A percentile compares a stretch with the other conserved stretches of the same genome.
These are phyloP conservation scores for Archips crataeganus DNA, from an alignment of 2,888 invertebrate species.

Conservation along the genomic window DNA sequence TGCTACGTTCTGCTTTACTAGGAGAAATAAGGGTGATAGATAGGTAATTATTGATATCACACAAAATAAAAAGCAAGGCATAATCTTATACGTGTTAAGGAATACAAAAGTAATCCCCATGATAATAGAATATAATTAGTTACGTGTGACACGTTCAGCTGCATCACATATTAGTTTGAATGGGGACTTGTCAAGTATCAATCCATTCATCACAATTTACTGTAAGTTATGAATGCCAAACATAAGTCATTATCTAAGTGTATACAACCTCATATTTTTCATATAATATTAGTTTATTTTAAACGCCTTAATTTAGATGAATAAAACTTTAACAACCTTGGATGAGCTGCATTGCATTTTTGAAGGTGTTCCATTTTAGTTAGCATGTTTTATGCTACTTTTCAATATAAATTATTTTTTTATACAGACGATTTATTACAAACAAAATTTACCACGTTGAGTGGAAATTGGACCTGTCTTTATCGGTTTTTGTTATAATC, in stretches of 20 bases:
- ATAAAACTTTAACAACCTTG: constrained; percentile 71
- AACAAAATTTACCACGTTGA: constrained; percentile 29
- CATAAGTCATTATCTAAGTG: constrained; percentile 69
- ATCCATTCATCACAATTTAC: constrained; percentile 64
- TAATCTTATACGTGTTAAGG: constrained; percentile 64
- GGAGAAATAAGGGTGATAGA: constrained; percentile 67
- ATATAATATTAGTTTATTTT: constrained; percentile 70
- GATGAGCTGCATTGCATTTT: constrained; percentile 82
- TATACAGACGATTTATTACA: constrained; percentile 50
- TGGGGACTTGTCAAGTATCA: constrained; percentile 20
- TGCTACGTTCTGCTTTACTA: constrained; percentile 76
- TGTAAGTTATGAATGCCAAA: constrained; percentile 70
- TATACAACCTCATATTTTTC: constrained; percentile 73
- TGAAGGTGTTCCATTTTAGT: constrained; percentile 67
- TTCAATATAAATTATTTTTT: constrained; percentile 51
- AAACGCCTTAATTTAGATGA: constrained; percentile 76
- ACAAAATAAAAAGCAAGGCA: constrained; percentile 70
- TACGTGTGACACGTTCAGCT: constrained; percentile 21
- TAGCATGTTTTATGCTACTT: constrained; percentile 62
- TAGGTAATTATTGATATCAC: constrained; percentile 63
- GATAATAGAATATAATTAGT: constrained; percentile 22
- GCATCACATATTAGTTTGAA: constrained; percentile 24
- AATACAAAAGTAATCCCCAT: constrained; percentile 39
- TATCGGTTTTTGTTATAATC: constrained; percentile 27
- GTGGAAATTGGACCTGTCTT: constrained; percentile 16